Conservation (phyloP, 1,140 invertebrate genomes). For the Drosophila parabipectinata region DNA sequence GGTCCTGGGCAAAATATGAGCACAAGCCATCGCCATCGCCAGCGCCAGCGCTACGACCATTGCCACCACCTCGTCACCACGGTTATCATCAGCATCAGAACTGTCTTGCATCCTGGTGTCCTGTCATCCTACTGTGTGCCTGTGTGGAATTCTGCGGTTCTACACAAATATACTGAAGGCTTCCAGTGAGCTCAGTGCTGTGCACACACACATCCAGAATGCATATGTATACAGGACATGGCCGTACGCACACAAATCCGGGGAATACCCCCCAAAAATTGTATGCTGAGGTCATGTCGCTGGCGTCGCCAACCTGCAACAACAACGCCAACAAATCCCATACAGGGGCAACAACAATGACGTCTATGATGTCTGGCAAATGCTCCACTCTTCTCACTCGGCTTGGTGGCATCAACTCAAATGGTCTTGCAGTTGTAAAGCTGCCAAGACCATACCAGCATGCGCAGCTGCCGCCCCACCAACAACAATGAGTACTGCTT, state of each 20-base stretch:
- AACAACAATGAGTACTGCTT: not conserved
- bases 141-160: slow-evolving; percentile 69
- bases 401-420: slow-evolving; percentile 60
- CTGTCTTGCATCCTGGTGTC: slow-evolving; percentile 27
- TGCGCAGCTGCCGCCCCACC: slow-evolving; percentile 44
- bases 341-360: slow-evolving; percentile 25
- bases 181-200: slow-evolving; percentile 38
- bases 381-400: slow-evolving; percentile 23
- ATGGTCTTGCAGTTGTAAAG: slow-evolving; percentile 74
- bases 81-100: slow-evolving; percentile 14
- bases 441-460: slow-evolving; percentile 66
- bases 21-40: slow-evolving; percentile 45
- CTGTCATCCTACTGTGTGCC: slow-evolving; percentile 44
- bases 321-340: slow-evolving; percentile 23
- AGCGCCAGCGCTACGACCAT: slow-evolving; percentile 11
- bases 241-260: slow-evolving; percentile 44
- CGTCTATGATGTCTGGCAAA: slow-evolving; percentile 49
- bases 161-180: slow-evolving; percentile 79
- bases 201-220: slow-evolving; percentile 25
- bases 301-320: slow-evolving; percentile 57
- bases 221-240: slow-evolving; percentile 25
- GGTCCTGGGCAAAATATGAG: slow-evolving; percentile 54
- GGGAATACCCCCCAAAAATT: slow-evolving; percentile 47
- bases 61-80: slow-evolving; percentile 31
- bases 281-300: slow-evolving; percentile 76